These are phyloP conservation scores for Tragelaphus strepsiceros DNA, from an alignment of 2,113 vertebrate genomes.

Conservation along the genomic window DNA sequence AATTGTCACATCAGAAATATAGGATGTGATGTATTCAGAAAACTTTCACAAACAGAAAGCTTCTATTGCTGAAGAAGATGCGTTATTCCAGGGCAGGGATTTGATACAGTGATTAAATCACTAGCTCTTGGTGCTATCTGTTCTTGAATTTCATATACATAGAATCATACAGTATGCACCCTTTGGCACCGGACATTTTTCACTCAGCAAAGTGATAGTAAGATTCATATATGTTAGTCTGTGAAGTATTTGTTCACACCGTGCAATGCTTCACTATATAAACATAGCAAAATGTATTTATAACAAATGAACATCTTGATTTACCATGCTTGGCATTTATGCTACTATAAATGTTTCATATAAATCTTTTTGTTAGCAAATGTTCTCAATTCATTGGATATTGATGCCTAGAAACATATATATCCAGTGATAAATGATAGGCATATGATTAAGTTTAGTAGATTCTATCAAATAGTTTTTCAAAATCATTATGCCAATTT, in stretches of 20 bases:
- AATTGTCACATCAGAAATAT: not conserved
- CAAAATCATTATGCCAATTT: not conserved
- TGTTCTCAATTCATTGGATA: not conserved
- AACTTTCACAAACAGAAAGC: not conserved
- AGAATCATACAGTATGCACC: not conserved
- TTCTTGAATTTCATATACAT: not conserved
- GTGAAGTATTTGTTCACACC: not conserved
- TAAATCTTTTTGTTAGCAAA: not conserved
- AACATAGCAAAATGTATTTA: not conserved
- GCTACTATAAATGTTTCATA: not conserved
- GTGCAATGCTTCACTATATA: not conserved
- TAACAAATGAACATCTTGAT: not conserved
- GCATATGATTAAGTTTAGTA: not conserved
- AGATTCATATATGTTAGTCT: not conserved
- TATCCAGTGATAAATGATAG: not conserved
- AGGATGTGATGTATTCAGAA: not conserved
- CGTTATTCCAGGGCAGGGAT: not conserved
- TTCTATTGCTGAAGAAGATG: not conserved
- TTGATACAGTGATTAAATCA: not conserved
- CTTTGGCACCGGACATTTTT: not conserved
- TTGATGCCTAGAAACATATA: no score
- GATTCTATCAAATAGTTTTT: not conserved
- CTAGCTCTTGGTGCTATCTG: not conserved
- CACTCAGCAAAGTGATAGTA: not conserved
- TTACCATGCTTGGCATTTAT: not conserved